These are phyloP conservation scores for Platycercus adscitus DNA, from an alignment of 2,113 vertebrate species.

Conservation along the genomic window DNA sequence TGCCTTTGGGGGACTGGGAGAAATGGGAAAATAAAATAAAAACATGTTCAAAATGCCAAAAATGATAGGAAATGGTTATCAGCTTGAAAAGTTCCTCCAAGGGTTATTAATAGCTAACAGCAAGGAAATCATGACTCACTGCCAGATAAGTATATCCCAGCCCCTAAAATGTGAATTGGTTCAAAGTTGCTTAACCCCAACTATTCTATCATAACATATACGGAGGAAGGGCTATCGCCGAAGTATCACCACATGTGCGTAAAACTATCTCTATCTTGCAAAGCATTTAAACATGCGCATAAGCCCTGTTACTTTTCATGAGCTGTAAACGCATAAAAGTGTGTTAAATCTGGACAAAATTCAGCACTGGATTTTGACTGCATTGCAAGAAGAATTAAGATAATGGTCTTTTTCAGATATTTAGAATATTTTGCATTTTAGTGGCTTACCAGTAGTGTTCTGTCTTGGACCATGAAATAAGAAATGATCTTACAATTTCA, in stretches of 20 bases:
- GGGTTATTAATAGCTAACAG: conserved; percentile 62
- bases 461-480: not conserved
- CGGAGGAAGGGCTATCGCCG: not conserved
- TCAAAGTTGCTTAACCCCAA: conserved; percentile 39
- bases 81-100: conserved; percentile 66
- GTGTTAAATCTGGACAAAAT: conserved; percentile 3
- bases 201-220: not conserved
- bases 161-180: conserved; percentile 7
- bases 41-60: conserved; percentile 41
- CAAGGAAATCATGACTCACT: conserved; percentile 49
- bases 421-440: not conserved
- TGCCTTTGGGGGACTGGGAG: conserved; percentile 37
- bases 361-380: not conserved
- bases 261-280: not conserved
- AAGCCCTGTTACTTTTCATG: not conserved
- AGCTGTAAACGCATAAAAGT: not conserved
- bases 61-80: conserved; percentile 71
- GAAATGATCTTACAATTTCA: not conserved
- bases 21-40: conserved; percentile 71
- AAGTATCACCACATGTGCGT: not conserved
- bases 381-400: not conserved
- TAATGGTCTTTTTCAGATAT: not conserved
- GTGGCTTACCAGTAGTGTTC: not conserved
- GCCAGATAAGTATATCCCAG: conserved; percentile 37
- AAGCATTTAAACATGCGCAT: not conserved